Percentiles rank a stretch among this genome's conserved stretches.
Conservation (phyloP, 2,888 invertebrate species). For the Coenonympha arcania region DNA sequence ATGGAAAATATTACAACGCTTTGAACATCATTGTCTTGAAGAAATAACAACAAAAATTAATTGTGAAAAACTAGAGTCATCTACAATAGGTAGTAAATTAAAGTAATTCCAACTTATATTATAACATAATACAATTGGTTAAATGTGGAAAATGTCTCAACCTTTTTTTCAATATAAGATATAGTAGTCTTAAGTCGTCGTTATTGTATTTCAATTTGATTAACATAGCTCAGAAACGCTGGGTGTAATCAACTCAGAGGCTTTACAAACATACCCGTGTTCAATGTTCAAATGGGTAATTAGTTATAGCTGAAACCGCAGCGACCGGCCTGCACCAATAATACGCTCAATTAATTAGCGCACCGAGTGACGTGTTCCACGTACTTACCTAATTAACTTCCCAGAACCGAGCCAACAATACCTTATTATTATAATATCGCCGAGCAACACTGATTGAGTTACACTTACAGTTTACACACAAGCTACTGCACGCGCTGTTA, state of each 20-base stretch:
- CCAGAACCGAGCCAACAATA: conserved; percentile 51
- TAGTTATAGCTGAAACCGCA: conserved; percentile 40
- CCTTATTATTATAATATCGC: conserved; percentile 50
- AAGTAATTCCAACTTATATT: no score
- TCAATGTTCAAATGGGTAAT: conserved; percentile 6
- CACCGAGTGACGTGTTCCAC: conserved; percentile 51
- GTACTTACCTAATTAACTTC: conserved; percentile 68
- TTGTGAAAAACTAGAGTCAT: no score
- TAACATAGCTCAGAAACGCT: no score
- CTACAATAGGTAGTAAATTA: no score
- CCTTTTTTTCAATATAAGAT: no score
- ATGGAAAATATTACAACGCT: neutral
- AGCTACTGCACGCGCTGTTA: conserved; percentile 39
- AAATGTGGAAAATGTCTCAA: no score
- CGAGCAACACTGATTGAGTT: conserved; percentile 51
- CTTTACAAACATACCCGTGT: conserved; percentile 4
- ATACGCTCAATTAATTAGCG: conserved; percentile 67
- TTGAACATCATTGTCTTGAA: no score
- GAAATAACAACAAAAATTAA: no score
- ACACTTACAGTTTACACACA: conserved; percentile 43
- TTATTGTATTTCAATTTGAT: no score
- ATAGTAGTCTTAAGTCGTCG: no score
- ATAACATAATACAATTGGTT: no score
- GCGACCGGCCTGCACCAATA: conserved; percentile 56
- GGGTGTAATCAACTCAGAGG: no score